Evolutionary conservation across 2,888 invertebrate genomes (phyloP).

Genomic region (Hypomecis atomaria): DNA sequence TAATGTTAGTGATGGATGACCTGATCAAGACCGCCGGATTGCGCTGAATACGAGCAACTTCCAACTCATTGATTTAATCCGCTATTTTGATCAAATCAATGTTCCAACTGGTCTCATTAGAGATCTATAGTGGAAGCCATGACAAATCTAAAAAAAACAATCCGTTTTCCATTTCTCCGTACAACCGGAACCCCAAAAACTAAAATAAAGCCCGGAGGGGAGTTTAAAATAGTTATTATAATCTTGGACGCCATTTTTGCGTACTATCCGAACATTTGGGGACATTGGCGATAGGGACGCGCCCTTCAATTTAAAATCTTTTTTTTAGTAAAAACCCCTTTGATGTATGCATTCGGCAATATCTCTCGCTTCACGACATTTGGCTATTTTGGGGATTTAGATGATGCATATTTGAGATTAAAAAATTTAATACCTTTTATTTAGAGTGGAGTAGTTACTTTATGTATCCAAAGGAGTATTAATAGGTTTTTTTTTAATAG

Average conservation of each 20-base stretch:
- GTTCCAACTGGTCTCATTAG: too few relatives aligned
- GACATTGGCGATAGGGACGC: conserved; percentile 63
- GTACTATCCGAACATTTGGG: conserved; percentile 45
- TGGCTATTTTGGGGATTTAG: conserved; percentile 77
- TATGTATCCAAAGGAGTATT: neutral
- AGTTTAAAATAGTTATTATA: conserved; percentile 84
- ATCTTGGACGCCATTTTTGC: conserved; percentile 82
- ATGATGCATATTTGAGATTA: conserved; percentile 82
- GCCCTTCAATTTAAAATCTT: conserved; percentile 81
- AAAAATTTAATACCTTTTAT: conserved; percentile 61
- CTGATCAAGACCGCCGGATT: too few relatives aligned
- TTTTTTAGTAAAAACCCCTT: conserved; percentile 82
- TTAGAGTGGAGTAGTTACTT: neutral
- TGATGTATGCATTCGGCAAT: conserved; percentile 83
- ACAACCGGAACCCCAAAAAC: conserved; percentile 46
- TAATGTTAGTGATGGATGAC: too few relatives aligned
- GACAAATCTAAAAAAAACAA: too few relatives aligned
- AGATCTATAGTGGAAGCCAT: too few relatives aligned
- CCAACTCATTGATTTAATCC: too few relatives aligned
- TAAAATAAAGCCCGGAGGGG: conserved; percentile 70
- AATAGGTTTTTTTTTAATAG: too few relatives aligned
- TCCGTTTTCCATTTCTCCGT: neutral
- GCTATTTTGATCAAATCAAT: too few relatives aligned
- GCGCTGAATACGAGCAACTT: too few relatives aligned
- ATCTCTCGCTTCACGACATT: conserved; percentile 80